A percentile compares a stretch with the other conserved stretches of the same genome.
Conservation (phyloP, 2,113 vertebrate genomes). For the Perca fluviatilis region DNA sequence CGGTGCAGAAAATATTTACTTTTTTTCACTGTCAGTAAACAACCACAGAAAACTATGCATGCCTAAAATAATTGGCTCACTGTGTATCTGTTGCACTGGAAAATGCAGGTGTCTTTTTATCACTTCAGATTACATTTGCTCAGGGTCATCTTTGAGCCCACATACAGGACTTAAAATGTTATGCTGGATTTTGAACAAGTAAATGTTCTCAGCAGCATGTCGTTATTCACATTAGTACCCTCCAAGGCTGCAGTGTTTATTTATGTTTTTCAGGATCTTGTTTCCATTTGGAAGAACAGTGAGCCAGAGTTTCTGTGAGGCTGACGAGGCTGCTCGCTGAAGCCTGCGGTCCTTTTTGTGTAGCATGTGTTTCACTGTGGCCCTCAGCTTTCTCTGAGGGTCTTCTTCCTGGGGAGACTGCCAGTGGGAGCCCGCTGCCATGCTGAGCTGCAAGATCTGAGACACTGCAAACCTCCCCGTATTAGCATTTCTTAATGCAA, state of each 20-base stretch:
- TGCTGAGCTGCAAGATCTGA: constrained; percentile 79
- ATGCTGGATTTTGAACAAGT: constrained; percentile 64
- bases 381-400: constrained; percentile 81
- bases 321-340: constrained; percentile 77
- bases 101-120: constrained; percentile 71
- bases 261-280: constrained; percentile 15
- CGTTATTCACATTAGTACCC: constrained; percentile 66
- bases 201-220: constrained; percentile 67
- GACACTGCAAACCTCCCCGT: constrained; percentile 65
- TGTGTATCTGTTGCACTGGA: constrained; percentile 49
- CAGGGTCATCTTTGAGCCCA: constrained; percentile 63
- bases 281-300: constrained; percentile 58
- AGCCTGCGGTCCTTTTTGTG: constrained; percentile 80
- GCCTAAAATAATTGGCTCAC: constrained; percentile 56
- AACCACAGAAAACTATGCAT: constrained; percentile 34
- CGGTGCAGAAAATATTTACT: constrained; percentile 18
- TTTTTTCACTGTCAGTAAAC: constrained; percentile 49
- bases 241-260: constrained; percentile 57
- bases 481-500: constrained; percentile 83
- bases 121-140: constrained; percentile 58
- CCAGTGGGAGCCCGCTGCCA: constrained; percentile 77
- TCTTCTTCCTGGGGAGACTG: constrained; percentile 76
- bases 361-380: constrained; percentile 81
- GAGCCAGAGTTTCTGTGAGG: constrained; percentile 65
- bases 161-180: constrained; percentile 63